Base-by-base conservation (phyloP, 2,888 invertebrate genomes). In the Helicoverpa assulta region DNA sequence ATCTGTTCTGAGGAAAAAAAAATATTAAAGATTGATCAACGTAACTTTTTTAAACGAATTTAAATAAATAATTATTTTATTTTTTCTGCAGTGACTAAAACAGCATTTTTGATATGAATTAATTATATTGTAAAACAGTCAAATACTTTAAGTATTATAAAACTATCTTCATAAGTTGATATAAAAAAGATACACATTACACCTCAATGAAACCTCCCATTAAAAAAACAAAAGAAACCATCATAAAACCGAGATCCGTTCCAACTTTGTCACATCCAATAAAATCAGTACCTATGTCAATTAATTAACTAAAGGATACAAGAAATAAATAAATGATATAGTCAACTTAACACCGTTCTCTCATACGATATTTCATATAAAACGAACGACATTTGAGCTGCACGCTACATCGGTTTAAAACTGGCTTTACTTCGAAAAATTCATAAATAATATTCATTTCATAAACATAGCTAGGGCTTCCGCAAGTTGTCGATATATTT, bases 341-440 rank as follows among this genome's bases (percentile, higher is more conserved):
- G n/a, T 4, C 5, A 19, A 75, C 26, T 67, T 79, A 70, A 66
- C 62, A 67, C 80, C 37, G n/a, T 63, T 66, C 70, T 76, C 62
- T 26, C 56, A 66, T 70, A 52, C 21, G 10, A 61, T 61, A 57
- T 70, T 40, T 79, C 47, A 75, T 75, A 61, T 50, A 60, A 76
- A 61, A 70, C 26, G 29, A 40, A n/a, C 54, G 80, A 80, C 47
- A 75, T 70, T 66, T 52, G 65, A 75, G 43, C 60, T 54, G 40
- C 33, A 21, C 14, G 56, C 56, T 33, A 60, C 18, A 40, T 51
- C 50, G 53, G 10, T 16, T 7, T 6, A 14, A 26, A 57, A 73
- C 33, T 57, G 50, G 4, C 29, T 1, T 54, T 54, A 50, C 51
- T 67, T 58, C 40, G 43, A 61, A 76, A 76, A 68, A 64, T 60